Evolutionary conservation across 2,888 invertebrate genomes (phyloP).

Genomic region (Amiota mariae): DNA sequence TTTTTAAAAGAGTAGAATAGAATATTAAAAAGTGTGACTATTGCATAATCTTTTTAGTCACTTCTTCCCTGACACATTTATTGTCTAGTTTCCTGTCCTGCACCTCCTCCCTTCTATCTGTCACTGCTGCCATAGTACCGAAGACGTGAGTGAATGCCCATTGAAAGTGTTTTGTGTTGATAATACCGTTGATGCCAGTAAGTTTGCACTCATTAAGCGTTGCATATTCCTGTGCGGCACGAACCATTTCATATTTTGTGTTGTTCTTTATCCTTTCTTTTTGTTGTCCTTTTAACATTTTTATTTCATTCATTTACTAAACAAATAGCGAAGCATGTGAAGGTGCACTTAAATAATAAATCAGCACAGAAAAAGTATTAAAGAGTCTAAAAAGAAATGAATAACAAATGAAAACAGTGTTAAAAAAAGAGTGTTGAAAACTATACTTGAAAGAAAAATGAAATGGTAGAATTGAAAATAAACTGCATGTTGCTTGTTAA

Average conservation of each 20-base stretch:
- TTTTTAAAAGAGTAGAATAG: no score
- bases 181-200: neutral
- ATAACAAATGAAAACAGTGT: neutral
- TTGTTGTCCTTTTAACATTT: neutral
- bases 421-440: neutral
- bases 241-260: constrained; percentile 60
- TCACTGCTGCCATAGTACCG: no score
- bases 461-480: neutral
- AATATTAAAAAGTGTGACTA: no score
- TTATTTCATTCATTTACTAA: neutral
- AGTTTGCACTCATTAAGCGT: neutral
- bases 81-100: neutral
- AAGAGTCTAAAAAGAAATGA: neutral
- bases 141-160: no score
- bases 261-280: neutral
- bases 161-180: neutral
- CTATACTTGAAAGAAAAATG: neutral
- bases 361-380: neutral
- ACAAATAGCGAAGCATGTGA: constrained; percentile 61
- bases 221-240: constrained; percentile 41
- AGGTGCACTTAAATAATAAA: constrained; percentile 58
- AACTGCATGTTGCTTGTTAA: constrained; percentile 5
- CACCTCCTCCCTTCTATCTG: neutral
- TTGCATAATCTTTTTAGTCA: no score
- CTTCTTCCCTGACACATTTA: neutral